Base-by-base conservation (phyloP, 1,140 invertebrate species). In the Zaprionus inermis region DNA sequence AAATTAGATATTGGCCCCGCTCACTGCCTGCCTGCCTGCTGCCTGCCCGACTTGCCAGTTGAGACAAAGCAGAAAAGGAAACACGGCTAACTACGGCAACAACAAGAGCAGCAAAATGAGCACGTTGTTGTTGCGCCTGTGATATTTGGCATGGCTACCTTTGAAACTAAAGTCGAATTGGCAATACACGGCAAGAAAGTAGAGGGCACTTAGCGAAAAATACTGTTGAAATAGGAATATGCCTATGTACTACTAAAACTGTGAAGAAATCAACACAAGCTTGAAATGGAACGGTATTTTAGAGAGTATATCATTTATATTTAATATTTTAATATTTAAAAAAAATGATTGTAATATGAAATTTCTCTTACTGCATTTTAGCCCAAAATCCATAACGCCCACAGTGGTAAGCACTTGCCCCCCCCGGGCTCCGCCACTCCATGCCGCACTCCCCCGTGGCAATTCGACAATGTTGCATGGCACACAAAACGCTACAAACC, bases 1-100 rank as follows among this genome's bases (percentile, higher is more conserved):
- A 91, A 91, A 91, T 91, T 91, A 91, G 89, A 84, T 86, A 86
- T 86, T 86, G 71, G 83, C 83, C 54, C 34, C 54, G 38, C 72
- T 67, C 14, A 10, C 49, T 57, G 11, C 24, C 59, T 67, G 60
- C 41, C 55, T n/a, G n/a, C n/a, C n/a, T n/a, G n/a, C 51, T 6
- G 16, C 57, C 74, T 32, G 44, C 41, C 79, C 76, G 72, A 73
- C 72, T 73, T 56, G 61, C 61, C 72, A 67, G 58, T 78, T 78
- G 71, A 86, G 72, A 86, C 78, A 81, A 85, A 55, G 52, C 78
- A 71, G 52, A 70, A 75, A 75, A 71, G 72, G 58, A 52, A 75
- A 71, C 71, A 68, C 55, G 34, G 56, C 61, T 16, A 65, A 46
- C 52, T 38, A 38, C 56, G 59, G 72, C 67, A 76, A 79, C 78